A percentile compares a stretch with the other conserved stretches of the same genome.
Evolutionary conservation across 35 echinoderm and acorn worm species (phyloP).

Genomic region (Eucidaris tribuloides): DNA sequence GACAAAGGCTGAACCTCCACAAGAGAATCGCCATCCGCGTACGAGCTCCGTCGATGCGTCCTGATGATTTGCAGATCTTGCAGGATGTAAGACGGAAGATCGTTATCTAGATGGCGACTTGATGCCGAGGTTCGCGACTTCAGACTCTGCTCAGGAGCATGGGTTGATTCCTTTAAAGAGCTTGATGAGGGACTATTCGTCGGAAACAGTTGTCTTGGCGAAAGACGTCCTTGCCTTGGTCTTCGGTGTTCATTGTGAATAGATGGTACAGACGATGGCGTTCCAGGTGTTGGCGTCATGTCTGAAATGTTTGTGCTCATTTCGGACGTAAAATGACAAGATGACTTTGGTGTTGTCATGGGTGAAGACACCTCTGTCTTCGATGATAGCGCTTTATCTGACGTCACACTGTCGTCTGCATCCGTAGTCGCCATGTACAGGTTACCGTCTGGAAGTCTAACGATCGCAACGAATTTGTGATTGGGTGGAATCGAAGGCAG

Average conservation of each 20-base stretch:
- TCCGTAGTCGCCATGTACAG: background rate
- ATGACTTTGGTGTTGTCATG: background rate
- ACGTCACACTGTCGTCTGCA: background rate
- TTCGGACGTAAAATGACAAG: background rate
- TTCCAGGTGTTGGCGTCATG: background rate
- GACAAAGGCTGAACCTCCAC: background rate
- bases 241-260: background rate
- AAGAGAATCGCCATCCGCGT: background rate
- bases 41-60: slow-evolving; percentile 2
- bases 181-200: too few species aligned
- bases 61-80: background rate
- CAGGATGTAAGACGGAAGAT: background rate
- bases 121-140: background rate
- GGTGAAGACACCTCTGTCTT: background rate
- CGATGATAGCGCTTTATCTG: background rate
- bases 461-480: background rate
- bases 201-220: background rate
- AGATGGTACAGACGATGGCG: background rate
- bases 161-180: background rate
- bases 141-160: background rate
- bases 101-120: background rate
- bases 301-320: background rate
- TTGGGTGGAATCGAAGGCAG: too few species aligned
- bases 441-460: background rate
- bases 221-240: background rate